A percentile compares a stretch with the other conserved stretches of the same genome.
phyloP scores from a whole-genome alignment of 2,888 invertebrate genomes.

The Drosophila falleni region DNA sequence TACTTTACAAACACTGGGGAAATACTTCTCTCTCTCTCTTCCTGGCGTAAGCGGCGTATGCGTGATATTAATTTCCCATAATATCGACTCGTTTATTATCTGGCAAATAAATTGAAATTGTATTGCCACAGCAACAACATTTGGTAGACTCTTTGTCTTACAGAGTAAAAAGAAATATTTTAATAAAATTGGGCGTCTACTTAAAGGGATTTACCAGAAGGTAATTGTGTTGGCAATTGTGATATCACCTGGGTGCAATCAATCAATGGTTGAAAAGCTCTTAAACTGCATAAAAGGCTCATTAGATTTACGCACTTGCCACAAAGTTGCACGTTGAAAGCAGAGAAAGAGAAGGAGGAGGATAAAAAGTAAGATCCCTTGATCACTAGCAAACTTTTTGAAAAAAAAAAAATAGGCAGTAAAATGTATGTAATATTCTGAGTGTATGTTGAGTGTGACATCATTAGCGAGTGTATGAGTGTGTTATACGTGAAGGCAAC shows the following conservation, averaged over 20 bases:
- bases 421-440: conserved; percentile 5
- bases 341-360: background rate
- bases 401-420: conserved; percentile 34
- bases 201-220: conserved; percentile 37
- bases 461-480: conserved; percentile 21
- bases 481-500: conserved; percentile 15
- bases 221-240: background rate
- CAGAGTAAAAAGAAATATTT: too few relatives aligned
- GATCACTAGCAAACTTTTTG: conserved; percentile 11
- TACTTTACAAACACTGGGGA: conserved; percentile 57
- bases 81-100: conserved; percentile 56
- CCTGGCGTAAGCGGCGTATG: conserved; percentile 47
- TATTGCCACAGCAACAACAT: conserved; percentile 10
- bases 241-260: conserved; percentile 52
- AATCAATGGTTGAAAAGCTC: conserved; percentile 43
- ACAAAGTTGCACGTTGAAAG: conserved; percentile 1
- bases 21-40: background rate
- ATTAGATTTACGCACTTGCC: conserved; percentile 39
- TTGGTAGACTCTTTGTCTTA: too few relatives aligned
- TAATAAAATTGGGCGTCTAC: conserved; percentile 27
- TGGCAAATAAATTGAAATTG: conserved; percentile 57
- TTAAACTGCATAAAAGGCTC: conserved; percentile 52
- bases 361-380: background rate
- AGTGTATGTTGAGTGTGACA: conserved; percentile 12
- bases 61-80: conserved; percentile 70